Conservation (phyloP, 2,113 vertebrate species). For the Pedetes capensis region DNA sequence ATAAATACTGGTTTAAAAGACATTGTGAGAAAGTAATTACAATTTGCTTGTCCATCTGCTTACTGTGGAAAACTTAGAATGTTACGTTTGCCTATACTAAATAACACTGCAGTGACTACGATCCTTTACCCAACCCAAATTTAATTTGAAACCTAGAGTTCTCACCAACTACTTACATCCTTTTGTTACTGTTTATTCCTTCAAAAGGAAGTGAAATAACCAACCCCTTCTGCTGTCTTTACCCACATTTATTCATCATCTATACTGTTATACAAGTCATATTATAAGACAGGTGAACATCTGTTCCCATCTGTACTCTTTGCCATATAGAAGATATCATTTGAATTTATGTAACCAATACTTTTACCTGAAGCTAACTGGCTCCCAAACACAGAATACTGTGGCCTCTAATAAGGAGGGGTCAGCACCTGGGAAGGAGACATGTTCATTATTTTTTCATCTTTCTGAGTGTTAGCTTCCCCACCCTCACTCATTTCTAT, state of each 20-base stretch:
- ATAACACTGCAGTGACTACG: not conserved
- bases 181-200: not conserved
- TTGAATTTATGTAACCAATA: not conserved
- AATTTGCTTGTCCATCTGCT: conserved; percentile 17
- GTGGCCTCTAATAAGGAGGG: not conserved
- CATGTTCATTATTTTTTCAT: not conserved
- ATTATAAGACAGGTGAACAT: not conserved
- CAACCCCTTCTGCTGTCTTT: accelerated
- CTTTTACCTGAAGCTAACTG: not conserved
- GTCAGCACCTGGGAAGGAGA: not conserved
- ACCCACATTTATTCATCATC: not conserved
- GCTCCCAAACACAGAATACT: not conserved
- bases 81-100: not conserved
- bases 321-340: not conserved
- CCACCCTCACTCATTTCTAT: not conserved
- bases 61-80: not conserved
- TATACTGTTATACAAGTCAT: not conserved
- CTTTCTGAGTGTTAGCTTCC: not conserved
- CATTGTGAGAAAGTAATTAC: not conserved
- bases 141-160: conserved; percentile 7
- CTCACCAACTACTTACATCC: not conserved
- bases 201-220: not conserved
- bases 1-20: conserved; percentile 3
- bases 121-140: not conserved
- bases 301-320: not conserved